Percentiles rank a stretch among this genome's conserved stretches.
Conservation (phyloP, 2,113 vertebrate species). For the Chlamydotis undulata region DNA sequence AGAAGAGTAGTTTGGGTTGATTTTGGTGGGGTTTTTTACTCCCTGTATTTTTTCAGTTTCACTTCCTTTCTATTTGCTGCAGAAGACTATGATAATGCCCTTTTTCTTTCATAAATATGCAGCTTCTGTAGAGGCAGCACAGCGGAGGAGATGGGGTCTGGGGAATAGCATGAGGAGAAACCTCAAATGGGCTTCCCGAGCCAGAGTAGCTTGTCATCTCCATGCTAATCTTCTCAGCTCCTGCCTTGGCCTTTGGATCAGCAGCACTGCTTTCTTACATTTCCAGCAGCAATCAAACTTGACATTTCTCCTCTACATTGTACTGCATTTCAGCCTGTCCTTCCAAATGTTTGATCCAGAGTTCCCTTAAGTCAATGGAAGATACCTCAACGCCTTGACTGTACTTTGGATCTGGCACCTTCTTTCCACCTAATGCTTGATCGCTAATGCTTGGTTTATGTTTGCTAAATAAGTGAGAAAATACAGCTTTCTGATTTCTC, state of each 20-base stretch:
- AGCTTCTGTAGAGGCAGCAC: fast-evolving
- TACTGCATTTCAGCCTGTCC: not conserved
- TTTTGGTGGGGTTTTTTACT: not conserved
- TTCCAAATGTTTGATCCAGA: constrained; percentile 1
- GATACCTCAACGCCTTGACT: not conserved
- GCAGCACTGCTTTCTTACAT: not conserved
- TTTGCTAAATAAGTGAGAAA: not conserved
- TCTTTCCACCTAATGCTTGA: not conserved
- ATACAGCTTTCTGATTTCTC: not conserved
- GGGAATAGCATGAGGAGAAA: not conserved
- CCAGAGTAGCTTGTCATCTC: not conserved
- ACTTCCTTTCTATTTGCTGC: not conserved
- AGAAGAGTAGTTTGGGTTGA: not conserved
- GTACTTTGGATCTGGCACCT: not conserved
- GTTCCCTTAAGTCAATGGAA: not conserved
- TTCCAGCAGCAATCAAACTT: constrained; percentile 40
- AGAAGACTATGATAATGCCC: not conserved
- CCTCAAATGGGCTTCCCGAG: not conserved
- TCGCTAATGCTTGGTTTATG: not conserved
- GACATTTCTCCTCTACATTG: not conserved
- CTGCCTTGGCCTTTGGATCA: not conserved
- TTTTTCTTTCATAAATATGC: not conserved
- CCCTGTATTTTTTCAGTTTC: not conserved
- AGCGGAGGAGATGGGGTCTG: not conserved
- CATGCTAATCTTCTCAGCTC: constrained; percentile 22